A percentile compares a stretch with the other conserved stretches of the same genome.
Conservation (phyloP, 2,888 invertebrate genomes). For the Conops quadrifasciatus region DNA sequence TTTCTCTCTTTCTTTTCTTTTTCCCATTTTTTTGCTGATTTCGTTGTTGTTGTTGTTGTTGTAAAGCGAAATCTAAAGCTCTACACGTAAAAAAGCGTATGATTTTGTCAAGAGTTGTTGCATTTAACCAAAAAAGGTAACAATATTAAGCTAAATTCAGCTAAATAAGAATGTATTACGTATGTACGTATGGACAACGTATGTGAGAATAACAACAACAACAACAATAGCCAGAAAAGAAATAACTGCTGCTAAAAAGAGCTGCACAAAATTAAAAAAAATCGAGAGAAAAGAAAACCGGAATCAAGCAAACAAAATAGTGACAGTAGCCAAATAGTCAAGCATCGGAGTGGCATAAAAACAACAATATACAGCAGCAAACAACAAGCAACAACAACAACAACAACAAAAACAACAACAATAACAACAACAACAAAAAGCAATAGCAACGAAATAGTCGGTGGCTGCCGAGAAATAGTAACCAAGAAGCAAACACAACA, state of each 20-base stretch:
- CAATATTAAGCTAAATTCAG: constrained; percentile 23
- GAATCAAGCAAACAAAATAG: not conserved
- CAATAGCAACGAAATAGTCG: too few relatives aligned
- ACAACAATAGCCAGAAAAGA: constrained; percentile 25
- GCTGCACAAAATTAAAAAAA: not conserved
- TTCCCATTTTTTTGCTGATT: not conserved
- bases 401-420: too few relatives aligned
- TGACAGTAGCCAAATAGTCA: not conserved
- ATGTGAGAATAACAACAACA: constrained; percentile 29
- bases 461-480: too few relatives aligned
- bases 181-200: not conserved
- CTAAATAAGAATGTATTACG: not conserved
- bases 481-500: too few relatives aligned
- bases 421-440: too few relatives aligned
- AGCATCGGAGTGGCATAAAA: too few relatives aligned
- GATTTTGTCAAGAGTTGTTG: not conserved
- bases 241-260: not conserved
- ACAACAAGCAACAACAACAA: too few relatives aligned
- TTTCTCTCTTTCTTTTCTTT: too few relatives aligned
- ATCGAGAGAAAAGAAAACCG: not conserved
- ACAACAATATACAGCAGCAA: too few relatives aligned
- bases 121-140: constrained; percentile 34
- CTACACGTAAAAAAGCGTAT: too few relatives aligned
- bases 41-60: constrained; percentile 8
- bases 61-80: not conserved